Percentiles rank a stretch among this genome's conserved stretches.
These are phyloP conservation scores for Meloe dianella DNA, from an alignment of 2,888 invertebrate species.

Conservation along the genomic window DNA sequence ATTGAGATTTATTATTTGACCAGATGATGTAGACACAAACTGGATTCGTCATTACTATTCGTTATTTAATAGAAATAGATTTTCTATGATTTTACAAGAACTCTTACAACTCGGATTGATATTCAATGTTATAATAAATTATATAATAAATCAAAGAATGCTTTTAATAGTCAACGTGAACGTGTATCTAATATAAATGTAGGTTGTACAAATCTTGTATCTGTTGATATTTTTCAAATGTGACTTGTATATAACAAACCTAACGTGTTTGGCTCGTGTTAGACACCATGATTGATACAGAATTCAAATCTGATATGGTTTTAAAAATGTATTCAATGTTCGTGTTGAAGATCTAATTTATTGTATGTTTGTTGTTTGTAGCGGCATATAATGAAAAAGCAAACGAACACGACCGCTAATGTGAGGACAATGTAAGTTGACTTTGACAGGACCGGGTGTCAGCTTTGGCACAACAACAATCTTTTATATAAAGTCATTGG, in stretches of 20 bases:
- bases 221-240: constrained; percentile 25
- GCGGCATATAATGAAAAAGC: constrained; percentile 21
- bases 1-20: constrained; percentile 5
- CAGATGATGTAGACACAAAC: background rate
- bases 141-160: constrained; percentile 6
- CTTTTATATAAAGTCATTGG: constrained; percentile 1
- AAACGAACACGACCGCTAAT: constrained; percentile 38
- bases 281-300: constrained; percentile 36
- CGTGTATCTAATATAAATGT: constrained; percentile 26
- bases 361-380: constrained; percentile 29
- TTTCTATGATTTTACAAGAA: background rate
- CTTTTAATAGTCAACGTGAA: constrained; percentile 15
- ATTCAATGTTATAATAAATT: background rate
- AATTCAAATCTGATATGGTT: constrained; percentile 38
- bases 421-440: constrained; percentile 38
- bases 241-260: constrained; percentile 12
- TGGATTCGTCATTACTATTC: background rate
- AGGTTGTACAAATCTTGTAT: constrained; percentile 21
- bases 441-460: constrained; percentile 35
- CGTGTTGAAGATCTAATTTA: constrained; percentile 39
- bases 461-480: constrained; percentile 14
- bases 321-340: constrained; percentile 43
- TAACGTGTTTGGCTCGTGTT: constrained; percentile 30
- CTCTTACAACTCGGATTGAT: background rate
- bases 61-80: background rate